Evolutionary conservation across 1,140 invertebrate genomes (phyloP).

Genomic region (Himalopsyche phryganea): DNA sequence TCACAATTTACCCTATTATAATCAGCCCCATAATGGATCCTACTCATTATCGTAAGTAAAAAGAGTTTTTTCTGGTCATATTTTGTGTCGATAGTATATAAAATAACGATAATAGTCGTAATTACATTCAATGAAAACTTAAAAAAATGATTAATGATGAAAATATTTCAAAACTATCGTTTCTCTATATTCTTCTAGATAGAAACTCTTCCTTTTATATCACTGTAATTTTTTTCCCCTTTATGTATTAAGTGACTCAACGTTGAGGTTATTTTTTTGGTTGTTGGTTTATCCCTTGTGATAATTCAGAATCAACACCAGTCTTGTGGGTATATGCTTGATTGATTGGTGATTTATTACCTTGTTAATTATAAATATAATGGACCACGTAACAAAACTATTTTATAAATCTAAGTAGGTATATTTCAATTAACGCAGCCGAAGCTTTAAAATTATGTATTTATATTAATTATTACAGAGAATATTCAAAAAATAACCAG

Average conservation of each 20-base stretch:
- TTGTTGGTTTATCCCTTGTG: too few species aligned
- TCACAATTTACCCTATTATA: conserved; percentile 19
- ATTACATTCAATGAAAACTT: not conserved
- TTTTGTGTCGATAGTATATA: not conserved
- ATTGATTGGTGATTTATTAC: too few species aligned
- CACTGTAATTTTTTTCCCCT: not conserved
- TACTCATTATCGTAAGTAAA: conserved; percentile 14
- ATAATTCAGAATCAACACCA: too few species aligned
- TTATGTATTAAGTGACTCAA: too few species aligned
- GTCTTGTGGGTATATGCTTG: too few species aligned
- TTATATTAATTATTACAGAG: conserved; percentile 58
- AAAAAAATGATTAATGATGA: not conserved
- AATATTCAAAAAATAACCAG: conserved; percentile 57
- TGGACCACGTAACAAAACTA: too few species aligned
- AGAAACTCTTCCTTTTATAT: not conserved
- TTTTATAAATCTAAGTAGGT: too few species aligned
- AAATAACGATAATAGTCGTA: not conserved
- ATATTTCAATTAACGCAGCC: too few species aligned
- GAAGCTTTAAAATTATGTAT: too few species aligned
- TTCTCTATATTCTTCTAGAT: not conserved
- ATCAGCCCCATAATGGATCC: conserved; percentile 19
- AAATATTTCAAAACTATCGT: not conserved
- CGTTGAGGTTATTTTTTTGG: too few species aligned
- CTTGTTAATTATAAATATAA: too few species aligned
- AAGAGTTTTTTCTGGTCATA: not conserved